These are phyloP conservation scores for Tetraodon nigroviridis DNA, from an alignment of 2,113 vertebrate genomes.

Conservation along the genomic window DNA sequence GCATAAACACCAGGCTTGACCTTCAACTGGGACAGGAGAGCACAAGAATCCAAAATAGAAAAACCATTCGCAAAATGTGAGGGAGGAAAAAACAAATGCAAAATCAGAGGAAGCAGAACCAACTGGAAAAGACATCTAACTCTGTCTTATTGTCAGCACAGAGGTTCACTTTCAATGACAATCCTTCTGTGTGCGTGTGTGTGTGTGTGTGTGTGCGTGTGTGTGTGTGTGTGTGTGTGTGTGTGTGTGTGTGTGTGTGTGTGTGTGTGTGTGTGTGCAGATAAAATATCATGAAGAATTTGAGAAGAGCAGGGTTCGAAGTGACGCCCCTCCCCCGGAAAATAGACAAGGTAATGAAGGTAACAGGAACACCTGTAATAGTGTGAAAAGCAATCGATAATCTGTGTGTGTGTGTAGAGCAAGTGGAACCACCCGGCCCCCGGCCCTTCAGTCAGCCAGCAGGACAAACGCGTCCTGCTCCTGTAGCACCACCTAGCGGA, in stretches of 20 bases:
- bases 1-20: too few species aligned
- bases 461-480: constrained; percentile 38
- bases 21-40: background rate
- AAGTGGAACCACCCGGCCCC: constrained; percentile 37
- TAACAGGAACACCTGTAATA: background rate
- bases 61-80: too few species aligned
- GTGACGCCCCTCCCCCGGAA: constrained; percentile 71
- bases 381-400: constrained; percentile 1
- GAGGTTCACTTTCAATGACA: too few species aligned
- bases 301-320: constrained; percentile 85
- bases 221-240: background rate
- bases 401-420: constrained; percentile 19
- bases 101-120: too few species aligned
- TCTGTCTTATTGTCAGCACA: too few species aligned
- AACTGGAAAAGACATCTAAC: too few species aligned
- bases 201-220: background rate
- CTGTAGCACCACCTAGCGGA: constrained; percentile 61
- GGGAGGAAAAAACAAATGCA: too few species aligned
- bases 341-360: constrained; percentile 70
- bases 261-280: constrained; percentile 54
- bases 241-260: constrained; percentile 15
- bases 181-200: background rate
- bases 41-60: background rate
- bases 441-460: constrained; percentile 45
- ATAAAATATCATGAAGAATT: constrained; percentile 97